These are phyloP conservation scores for Echinometra lucunter DNA, from an alignment of 53 echinoderm and acorn worm genomes.

Conservation along the genomic window DNA sequence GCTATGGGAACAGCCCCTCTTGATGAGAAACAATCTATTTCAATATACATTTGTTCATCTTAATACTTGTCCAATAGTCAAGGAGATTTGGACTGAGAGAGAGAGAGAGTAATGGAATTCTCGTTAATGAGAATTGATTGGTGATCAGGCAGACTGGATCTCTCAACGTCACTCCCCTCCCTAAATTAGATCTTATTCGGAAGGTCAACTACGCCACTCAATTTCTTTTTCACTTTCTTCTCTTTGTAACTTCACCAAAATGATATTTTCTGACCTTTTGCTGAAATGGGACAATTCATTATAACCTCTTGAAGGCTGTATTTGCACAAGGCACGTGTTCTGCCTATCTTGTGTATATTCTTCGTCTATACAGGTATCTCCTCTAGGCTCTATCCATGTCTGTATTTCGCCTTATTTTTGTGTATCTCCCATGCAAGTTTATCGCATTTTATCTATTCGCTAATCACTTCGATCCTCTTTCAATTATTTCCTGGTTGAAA, in stretches of 20 bases:
- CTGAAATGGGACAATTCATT: neutral
- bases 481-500: neutral
- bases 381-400: neutral
- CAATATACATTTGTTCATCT: conserved; percentile 31
- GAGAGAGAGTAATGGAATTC: neutral
- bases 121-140: conserved; percentile 32
- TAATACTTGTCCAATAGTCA: neutral
- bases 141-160: neutral
- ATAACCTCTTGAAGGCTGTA: neutral
- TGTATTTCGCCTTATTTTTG: neutral
- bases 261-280: conserved; percentile 16
- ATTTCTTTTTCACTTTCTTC: conserved; percentile 2
- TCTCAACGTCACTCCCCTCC: neutral
- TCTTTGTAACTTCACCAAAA: neutral
- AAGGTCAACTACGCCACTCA: neutral
- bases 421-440: neutral
- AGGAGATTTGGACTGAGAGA: conserved; percentile 12
- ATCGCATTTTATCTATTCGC: neutral
- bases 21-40: neutral
- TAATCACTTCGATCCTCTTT: neutral
- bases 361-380: neutral
- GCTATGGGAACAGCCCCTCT: neutral
- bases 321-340: too few relatives aligned
- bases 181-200: neutral
- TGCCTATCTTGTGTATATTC: neutral